Conservation (phyloP, 2,113 vertebrate species). For the Corythornis cristatus region DNA sequence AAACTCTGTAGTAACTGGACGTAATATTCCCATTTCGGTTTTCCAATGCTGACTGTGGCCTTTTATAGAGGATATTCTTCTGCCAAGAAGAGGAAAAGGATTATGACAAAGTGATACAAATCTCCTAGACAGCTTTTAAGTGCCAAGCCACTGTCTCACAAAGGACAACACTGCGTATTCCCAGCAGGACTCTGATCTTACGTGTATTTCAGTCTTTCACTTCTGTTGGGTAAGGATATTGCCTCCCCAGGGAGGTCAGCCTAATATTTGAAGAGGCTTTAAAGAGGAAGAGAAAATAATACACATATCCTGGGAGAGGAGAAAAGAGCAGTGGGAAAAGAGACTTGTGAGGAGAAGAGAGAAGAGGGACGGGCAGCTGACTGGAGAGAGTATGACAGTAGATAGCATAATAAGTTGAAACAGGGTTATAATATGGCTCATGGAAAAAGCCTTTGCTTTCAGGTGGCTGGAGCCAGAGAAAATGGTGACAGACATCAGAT, state of each 20-base stretch:
- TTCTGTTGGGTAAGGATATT: background rate
- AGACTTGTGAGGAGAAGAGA: background rate
- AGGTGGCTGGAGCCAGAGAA: background rate
- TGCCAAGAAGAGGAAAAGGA: background rate
- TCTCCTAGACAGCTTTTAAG: background rate
- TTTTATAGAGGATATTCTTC: background rate
- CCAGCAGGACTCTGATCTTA: background rate
- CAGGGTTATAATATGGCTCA: background rate
- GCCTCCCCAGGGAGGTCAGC: background rate
- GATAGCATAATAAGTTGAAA: background rate
- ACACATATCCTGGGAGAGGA: background rate
- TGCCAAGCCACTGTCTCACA: background rate
- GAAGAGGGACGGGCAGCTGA: background rate
- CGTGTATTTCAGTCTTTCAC: constrained; percentile 35
- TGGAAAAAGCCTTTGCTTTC: background rate
- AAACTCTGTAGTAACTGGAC: background rate
- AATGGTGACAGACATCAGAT: background rate
- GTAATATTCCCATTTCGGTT: background rate
- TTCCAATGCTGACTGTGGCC: background rate
- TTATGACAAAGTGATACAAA: background rate
- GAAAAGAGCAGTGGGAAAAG: background rate
- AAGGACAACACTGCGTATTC: background rate
- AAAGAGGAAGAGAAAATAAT: background rate
- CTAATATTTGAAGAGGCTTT: constrained; percentile 39
- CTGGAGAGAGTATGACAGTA: background rate